phyloP scores from a whole-genome alignment of 2,113 vertebrate genomes.

The Brachypteracias leptosomus region DNA sequence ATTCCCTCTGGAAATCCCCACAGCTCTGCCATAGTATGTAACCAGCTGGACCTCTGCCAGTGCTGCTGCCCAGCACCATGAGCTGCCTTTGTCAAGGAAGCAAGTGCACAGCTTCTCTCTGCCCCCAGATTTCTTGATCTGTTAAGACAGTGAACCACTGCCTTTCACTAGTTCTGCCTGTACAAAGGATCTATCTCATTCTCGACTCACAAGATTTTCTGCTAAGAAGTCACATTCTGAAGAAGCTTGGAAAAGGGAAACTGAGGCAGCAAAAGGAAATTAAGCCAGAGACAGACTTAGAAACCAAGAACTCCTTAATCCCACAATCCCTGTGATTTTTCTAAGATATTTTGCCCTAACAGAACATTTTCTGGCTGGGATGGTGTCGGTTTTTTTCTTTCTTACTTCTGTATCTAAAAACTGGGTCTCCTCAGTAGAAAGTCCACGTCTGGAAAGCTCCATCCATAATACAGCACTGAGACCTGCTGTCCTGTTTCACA shows the following conservation, averaged over 20 bases:
- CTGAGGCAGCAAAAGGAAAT: not conserved
- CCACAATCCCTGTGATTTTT: not conserved
- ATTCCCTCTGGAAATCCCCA: not conserved
- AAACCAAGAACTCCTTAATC: not conserved
- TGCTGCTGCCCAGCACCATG: not conserved
- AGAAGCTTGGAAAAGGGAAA: not conserved
- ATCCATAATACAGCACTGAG: not conserved
- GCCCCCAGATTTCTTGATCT: not conserved
- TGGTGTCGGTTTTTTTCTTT: not conserved
- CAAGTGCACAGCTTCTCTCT: not conserved
- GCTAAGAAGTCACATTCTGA: not conserved
- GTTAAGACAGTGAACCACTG: not conserved
- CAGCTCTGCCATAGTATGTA: not conserved
- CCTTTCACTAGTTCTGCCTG: not conserved
- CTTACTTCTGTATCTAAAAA: not conserved
- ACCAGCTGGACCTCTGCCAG: not conserved
- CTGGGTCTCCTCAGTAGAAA: not conserved
- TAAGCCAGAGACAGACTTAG: not conserved
- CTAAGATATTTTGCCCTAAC: not conserved
- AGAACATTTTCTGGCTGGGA: not conserved
- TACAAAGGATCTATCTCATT: not conserved
- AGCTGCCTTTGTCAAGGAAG: not conserved
- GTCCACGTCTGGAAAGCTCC: not conserved
- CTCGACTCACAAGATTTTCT: not conserved
- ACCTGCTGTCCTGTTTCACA: not conserved